Conservation (phyloP, 2,888 invertebrate genomes). For the Autographa pulchrina region DNA sequence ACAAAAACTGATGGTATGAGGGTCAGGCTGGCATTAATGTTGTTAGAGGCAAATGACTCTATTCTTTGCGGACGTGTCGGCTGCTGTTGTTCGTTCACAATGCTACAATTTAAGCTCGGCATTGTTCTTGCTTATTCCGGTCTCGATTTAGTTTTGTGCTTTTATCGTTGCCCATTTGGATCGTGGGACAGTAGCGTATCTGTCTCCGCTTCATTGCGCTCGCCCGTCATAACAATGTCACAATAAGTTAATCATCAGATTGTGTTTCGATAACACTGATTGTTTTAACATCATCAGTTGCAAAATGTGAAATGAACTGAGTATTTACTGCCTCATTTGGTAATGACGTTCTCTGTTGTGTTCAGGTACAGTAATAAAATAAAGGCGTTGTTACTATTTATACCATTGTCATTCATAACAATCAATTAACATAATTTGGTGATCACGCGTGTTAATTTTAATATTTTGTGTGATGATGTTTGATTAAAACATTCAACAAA, state of each 20-base stretch:
- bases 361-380: slow-evolving; percentile 2
- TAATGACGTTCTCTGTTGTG: neutral
- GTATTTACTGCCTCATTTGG: slow-evolving; percentile 17
- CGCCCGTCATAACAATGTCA: slow-evolving; percentile 51
- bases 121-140: slow-evolving; percentile 85
- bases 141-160: slow-evolving; percentile 83
- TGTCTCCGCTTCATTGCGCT: slow-evolving; percentile 65
- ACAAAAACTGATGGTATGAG: slow-evolving; percentile 88
- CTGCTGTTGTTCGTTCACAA: slow-evolving; percentile 75
- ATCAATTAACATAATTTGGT: slow-evolving; percentile 4
- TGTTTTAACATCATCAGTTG: slow-evolving; percentile 48
- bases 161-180: slow-evolving; percentile 82
- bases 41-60: slow-evolving; percentile 88
- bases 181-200: slow-evolving; percentile 61
- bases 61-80: slow-evolving; percentile 83
- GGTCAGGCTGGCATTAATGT: slow-evolving; percentile 85
- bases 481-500: neutral
- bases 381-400: neutral
- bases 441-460: neutral
- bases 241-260: slow-evolving; percentile 58
- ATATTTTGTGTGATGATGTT: neutral
- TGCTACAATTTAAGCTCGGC: slow-evolving; percentile 82
- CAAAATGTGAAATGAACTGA: slow-evolving; percentile 32
- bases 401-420: neutral
- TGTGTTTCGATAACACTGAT: slow-evolving; percentile 49